Percentiles rank a stretch among this genome's conserved stretches.
phyloP scores from a whole-genome alignment of 35 echinoderm and acorn worm species.

The Patiria miniata region DNA sequence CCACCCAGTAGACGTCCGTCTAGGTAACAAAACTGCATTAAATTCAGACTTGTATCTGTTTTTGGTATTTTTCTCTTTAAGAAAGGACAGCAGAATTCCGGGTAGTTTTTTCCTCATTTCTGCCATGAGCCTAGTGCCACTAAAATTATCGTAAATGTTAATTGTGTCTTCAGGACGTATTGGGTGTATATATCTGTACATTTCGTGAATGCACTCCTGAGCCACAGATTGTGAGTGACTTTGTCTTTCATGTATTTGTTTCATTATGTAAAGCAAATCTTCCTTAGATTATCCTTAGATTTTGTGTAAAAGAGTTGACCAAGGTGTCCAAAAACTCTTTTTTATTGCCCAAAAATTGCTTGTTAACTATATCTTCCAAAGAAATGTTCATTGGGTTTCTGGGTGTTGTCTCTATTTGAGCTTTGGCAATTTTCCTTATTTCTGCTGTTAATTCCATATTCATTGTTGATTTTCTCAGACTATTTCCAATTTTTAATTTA shows the following conservation, averaged over 20 bases:
- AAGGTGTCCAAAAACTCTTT: neutral
- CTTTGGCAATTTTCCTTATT: neutral
- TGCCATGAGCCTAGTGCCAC: conserved; percentile 36
- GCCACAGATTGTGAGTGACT: neutral
- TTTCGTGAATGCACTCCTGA: neutral
- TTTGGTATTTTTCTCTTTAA: neutral
- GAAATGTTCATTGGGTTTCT: neutral
- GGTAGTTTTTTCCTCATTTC: conserved; percentile 35
- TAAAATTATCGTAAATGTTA: conserved; percentile 50
- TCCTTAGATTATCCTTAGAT: neutral
- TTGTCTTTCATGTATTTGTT: neutral
- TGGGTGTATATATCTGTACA: neutral
- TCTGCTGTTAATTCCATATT: neutral
- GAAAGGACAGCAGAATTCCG: conserved; percentile 5
- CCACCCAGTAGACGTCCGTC: conserved; percentile 41
- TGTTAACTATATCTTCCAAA: neutral
- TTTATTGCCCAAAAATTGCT: neutral
- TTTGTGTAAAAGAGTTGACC: neutral
- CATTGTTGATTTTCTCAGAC: neutral
- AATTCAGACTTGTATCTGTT: conserved; percentile 33
- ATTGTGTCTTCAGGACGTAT: conserved; percentile 23
- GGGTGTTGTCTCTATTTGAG: neutral
- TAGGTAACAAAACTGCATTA: conserved; percentile 28
- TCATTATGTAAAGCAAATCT: neutral
- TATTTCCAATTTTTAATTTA: neutral